phyloP scores from a whole-genome alignment of 2,888 invertebrate genomes.

The Parnassius orleans region DNA sequence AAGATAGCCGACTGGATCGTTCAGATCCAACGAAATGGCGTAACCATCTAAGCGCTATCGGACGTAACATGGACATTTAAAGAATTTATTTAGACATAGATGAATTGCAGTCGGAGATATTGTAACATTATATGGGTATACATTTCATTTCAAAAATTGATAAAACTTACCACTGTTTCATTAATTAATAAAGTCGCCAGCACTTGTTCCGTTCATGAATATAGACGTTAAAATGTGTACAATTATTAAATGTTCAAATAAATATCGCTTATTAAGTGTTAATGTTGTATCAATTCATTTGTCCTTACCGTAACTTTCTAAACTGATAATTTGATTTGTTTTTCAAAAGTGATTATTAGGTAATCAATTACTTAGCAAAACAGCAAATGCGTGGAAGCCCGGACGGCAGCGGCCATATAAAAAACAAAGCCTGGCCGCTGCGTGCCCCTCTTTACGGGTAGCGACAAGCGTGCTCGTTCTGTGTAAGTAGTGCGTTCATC shows the following conservation, averaged over 20 bases:
- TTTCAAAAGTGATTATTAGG: neutral
- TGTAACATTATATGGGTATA: too few relatives aligned
- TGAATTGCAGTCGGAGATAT: neutral
- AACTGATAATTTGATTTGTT: too few relatives aligned
- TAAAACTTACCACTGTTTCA: too few relatives aligned
- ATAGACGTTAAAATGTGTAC: too few relatives aligned
- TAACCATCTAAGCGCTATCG: slow-evolving; percentile 6
- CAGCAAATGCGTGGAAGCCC: slow-evolving; percentile 28
- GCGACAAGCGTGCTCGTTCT: slow-evolving; percentile 68
- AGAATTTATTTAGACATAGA: slow-evolving; percentile 3
- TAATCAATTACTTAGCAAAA: slow-evolving; percentile 24
- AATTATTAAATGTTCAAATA: too few relatives aligned
- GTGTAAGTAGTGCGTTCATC: slow-evolving; percentile 80
- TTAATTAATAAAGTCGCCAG: too few relatives aligned
- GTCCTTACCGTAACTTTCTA: too few relatives aligned
- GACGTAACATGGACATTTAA: neutral
- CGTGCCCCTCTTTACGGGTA: slow-evolving; percentile 71
- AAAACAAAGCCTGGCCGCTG: slow-evolving; percentile 56
- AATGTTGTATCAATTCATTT: too few relatives aligned
- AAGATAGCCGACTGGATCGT: slow-evolving; percentile 9
- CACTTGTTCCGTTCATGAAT: too few relatives aligned
- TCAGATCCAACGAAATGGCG: slow-evolving; percentile 12
- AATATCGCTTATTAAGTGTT: too few relatives aligned
- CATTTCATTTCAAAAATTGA: too few relatives aligned
- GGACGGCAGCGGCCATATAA: slow-evolving; percentile 48